These are phyloP conservation scores for Chirona hameri DNA, from an alignment of 2,888 invertebrate genomes.

Conservation along the genomic window DNA sequence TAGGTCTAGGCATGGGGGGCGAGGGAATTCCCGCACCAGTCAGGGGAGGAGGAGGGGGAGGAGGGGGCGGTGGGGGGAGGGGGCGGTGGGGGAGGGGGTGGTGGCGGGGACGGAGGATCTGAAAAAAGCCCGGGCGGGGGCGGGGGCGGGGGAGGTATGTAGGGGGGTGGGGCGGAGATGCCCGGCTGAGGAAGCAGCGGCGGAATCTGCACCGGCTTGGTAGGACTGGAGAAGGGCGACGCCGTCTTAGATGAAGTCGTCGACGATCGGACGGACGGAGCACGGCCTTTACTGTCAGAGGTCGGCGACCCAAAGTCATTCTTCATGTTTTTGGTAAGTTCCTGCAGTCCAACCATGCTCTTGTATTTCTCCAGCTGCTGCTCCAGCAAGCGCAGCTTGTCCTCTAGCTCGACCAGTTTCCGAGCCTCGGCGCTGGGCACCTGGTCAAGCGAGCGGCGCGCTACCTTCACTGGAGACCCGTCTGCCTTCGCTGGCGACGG, in stretches of 20 bases:
- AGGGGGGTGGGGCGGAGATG: conserved; percentile 31
- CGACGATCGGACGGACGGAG: background rate
- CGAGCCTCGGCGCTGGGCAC: conserved; percentile 40
- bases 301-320: conserved; percentile 53
- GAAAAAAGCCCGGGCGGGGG: conserved; percentile 39
- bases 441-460: conserved; percentile 47
- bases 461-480: conserved; percentile 35
- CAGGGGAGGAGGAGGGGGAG: conserved; percentile 29
- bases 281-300: background rate
- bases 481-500: conserved; percentile 40
- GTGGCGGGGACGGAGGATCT: conserved; percentile 35
- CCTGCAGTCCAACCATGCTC: conserved; percentile 54
- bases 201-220: conserved; percentile 40
- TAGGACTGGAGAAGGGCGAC: conserved; percentile 38
- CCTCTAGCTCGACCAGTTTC: conserved; percentile 41
- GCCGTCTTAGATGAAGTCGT: background rate
- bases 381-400: conserved; percentile 40
- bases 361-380: conserved; percentile 39
- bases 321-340: conserved; percentile 54
- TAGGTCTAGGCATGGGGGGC: conserved; percentile 40
- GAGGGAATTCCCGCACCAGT: no score
- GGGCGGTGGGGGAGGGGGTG: conserved; percentile 39
- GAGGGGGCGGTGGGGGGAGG: conserved; percentile 38
- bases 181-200: conserved; percentile 42
- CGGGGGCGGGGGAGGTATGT: conserved; percentile 38